Conservation (phyloP, 37 sponge, comb jelly and placozoan species). For the Tethya wilhelma region DNA sequence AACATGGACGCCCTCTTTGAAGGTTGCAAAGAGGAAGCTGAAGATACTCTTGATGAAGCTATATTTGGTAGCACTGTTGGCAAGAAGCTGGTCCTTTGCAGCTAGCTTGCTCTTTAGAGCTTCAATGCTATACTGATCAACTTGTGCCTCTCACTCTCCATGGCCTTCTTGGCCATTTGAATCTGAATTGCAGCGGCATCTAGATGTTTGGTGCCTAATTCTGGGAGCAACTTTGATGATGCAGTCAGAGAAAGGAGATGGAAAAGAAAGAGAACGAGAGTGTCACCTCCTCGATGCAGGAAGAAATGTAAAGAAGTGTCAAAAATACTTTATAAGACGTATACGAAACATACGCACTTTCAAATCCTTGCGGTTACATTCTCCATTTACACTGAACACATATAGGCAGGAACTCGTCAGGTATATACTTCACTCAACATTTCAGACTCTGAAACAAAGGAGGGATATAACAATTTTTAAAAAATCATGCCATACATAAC, state of each 20-base stretch:
- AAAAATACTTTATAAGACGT: too few relatives aligned
- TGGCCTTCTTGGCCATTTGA: conserved; percentile 4
- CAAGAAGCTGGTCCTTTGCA: not conserved
- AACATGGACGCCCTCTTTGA: conserved; percentile 9
- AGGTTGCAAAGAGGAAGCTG: not conserved
- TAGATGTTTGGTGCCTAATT: conserved; percentile 18
- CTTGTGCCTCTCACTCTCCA: not conserved
- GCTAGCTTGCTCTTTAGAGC: not conserved
- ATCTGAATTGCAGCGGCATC: conserved; percentile 25
- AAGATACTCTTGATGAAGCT: conserved; percentile 13
- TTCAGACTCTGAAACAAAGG: too few relatives aligned
- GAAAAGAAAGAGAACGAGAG: not conserved
- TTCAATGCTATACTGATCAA: not conserved
- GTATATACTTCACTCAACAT: too few relatives aligned
- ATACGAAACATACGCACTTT: too few relatives aligned
- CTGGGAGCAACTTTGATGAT: not conserved
- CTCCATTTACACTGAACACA: too few relatives aligned
- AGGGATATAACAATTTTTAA: too few relatives aligned
- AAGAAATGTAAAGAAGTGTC: too few relatives aligned
- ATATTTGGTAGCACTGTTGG: conserved; percentile 6
- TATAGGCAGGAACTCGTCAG: too few relatives aligned
- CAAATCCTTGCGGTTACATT: too few relatives aligned
- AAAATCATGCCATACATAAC: too few relatives aligned
- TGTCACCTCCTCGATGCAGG: conserved; percentile 46
- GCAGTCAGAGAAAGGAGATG: conserved; percentile 5